Conservation (phyloP, 2,113 vertebrate genomes). For the Enhydra lutris region DNA sequence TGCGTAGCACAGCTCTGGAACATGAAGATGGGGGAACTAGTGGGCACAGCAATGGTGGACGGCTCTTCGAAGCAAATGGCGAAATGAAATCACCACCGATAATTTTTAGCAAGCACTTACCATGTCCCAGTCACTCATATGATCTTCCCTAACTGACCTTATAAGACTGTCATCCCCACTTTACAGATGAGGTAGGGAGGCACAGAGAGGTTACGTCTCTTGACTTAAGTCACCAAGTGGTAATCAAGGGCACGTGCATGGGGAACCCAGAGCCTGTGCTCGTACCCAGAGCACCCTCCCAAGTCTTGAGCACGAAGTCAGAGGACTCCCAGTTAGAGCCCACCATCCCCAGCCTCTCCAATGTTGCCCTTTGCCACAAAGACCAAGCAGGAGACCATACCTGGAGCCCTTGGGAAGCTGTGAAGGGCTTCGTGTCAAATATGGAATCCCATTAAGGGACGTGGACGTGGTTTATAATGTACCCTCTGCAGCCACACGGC, state of each 20-base stretch:
- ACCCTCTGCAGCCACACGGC: neutral
- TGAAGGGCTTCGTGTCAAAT: neutral
- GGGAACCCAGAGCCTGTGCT: neutral
- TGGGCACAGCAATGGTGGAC: accelerated
- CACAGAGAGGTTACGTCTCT: neutral
- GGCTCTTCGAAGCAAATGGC: neutral
- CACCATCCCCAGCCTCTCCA: too few relatives aligned
- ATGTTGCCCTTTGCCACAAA: neutral
- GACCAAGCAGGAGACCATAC: neutral
- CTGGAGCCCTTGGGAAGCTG: neutral
- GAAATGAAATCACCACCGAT: neutral
- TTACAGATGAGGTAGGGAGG: neutral
- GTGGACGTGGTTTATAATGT: neutral
- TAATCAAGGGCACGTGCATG: accelerated
- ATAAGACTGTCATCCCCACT: neutral
- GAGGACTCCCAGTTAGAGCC: neutral
- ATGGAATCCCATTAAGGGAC: neutral
- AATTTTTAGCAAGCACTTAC: neutral
- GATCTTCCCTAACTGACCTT: neutral
- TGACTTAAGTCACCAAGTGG: neutral
- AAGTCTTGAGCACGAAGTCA: neutral
- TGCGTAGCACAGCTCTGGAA: accelerated
- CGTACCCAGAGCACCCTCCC: neutral
- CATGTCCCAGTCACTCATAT: neutral
- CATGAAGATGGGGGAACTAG: neutral